Evolutionary conservation across 2,113 vertebrate genomes (phyloP).

Genomic region (Narcine bancroftii): DNA sequence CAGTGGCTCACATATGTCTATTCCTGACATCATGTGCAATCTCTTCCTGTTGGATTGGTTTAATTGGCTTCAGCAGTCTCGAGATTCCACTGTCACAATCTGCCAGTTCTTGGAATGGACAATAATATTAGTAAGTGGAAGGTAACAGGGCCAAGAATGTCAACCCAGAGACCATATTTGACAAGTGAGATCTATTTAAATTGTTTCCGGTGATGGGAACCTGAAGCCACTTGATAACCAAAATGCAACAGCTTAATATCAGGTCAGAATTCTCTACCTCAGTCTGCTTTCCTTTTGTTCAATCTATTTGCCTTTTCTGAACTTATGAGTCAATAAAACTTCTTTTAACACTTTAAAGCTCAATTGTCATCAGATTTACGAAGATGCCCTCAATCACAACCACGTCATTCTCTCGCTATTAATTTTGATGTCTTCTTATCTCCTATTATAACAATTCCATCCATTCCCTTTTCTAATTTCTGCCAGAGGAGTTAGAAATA

Average conservation of each 20-base stretch:
- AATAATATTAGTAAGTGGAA: background rate
- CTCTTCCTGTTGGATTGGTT: background rate
- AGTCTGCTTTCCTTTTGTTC: background rate
- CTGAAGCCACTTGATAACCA: background rate
- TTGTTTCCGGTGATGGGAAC: background rate
- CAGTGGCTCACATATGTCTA: background rate
- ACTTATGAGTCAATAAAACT: background rate
- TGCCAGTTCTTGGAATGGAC: background rate
- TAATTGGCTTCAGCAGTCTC: constrained; percentile 18
- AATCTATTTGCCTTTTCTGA: background rate
- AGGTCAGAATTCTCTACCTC: background rate
- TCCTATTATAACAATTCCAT: background rate
- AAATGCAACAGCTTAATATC: constrained; percentile 3
- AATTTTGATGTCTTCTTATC: background rate
- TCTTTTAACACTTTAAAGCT: background rate
- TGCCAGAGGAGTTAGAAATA: background rate
- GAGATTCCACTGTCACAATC: background rate
- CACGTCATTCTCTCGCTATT: background rate
- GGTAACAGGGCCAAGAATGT: background rate
- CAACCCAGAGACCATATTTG: background rate
- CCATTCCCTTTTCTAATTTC: background rate
- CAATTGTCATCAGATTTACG: background rate
- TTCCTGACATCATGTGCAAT: background rate
- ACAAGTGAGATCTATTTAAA: background rate
- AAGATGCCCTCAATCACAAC: background rate